A percentile compares a stretch with the other conserved stretches of the same genome.
Evolutionary conservation across 2,797 vertebrate species (phyloP).

Genomic region (Ptychadena robeensis): DNA sequence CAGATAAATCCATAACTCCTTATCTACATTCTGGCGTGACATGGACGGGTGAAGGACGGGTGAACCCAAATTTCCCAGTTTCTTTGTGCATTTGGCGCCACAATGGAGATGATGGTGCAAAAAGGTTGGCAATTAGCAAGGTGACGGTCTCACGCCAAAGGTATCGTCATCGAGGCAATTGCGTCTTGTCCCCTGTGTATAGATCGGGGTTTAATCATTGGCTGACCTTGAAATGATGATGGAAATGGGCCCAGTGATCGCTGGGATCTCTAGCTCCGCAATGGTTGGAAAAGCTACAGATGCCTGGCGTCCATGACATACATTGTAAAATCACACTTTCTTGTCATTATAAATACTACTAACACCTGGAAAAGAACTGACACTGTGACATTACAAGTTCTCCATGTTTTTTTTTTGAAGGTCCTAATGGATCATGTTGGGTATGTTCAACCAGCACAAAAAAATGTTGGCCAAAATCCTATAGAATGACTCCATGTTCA

Average conservation of each 20-base stretch:
- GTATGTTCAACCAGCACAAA: background rate
- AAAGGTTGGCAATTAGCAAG: conserved; percentile 1
- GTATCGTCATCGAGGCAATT: conserved; percentile 28
- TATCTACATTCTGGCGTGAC: conserved; percentile 52
- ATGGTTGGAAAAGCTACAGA: background rate
- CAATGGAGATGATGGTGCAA: conserved; percentile 28
- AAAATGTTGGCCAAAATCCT: background rate
- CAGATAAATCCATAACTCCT: conserved; percentile 35
- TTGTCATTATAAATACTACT: conserved; percentile 28
- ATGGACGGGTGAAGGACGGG: background rate
- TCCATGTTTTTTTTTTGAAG: conserved; percentile 4
- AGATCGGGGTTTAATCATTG: conserved; percentile 1
- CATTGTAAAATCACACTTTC: background rate
- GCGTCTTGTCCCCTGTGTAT: background rate
- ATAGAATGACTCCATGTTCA: conserved; percentile 20
- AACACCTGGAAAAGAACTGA: background rate
- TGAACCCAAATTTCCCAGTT: conserved; percentile 38
- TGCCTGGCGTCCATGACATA: background rate
- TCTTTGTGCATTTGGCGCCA: conserved; percentile 40
- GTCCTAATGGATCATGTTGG: conserved; percentile 14
- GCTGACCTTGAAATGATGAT: background rate
- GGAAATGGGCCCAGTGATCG: background rate
- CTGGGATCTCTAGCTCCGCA: background rate
- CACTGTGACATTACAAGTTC: conserved; percentile 2
- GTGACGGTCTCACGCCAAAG: conserved; percentile 10